Percentiles rank a stretch among this genome's conserved stretches.
Conservation (phyloP, 2,113 vertebrate species). For the Falco punctatus region DNA sequence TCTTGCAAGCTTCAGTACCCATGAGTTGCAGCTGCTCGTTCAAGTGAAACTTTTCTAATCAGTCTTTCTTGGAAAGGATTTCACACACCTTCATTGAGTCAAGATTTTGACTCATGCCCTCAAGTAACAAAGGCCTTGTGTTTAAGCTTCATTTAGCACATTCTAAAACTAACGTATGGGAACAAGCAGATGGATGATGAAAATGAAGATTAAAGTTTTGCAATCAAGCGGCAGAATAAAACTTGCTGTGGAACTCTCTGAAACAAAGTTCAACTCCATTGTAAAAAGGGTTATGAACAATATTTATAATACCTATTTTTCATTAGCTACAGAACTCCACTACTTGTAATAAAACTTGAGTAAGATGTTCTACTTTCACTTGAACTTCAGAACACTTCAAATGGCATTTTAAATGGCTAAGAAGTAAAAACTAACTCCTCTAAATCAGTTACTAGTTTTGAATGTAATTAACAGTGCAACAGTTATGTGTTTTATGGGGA, state of each 20-base stretch:
- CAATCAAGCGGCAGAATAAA: background rate
- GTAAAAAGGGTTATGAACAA: background rate
- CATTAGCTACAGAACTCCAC: background rate
- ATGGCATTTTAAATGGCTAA: background rate
- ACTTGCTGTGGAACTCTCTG: background rate
- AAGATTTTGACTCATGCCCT: constrained; percentile 63
- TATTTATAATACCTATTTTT: background rate
- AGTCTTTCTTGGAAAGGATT: constrained; percentile 61
- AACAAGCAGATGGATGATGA: constrained; percentile 59
- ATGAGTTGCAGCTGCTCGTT: constrained; percentile 46
- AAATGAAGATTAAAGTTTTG: constrained; percentile 49
- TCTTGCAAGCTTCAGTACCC: constrained; percentile 51
- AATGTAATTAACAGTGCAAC: background rate
- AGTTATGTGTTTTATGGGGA: background rate
- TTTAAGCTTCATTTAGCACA: constrained; percentile 68
- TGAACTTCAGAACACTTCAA: background rate
- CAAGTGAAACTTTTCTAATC: constrained; percentile 59
- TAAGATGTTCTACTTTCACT: background rate
- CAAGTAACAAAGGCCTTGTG: constrained; percentile 55
- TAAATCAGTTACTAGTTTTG: background rate
- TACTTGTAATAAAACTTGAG: background rate
- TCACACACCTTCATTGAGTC: constrained; percentile 65
- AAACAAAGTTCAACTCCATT: background rate
- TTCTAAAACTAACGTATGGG: constrained; percentile 40
- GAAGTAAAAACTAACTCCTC: background rate